phyloP scores from a whole-genome alignment of 2,888 invertebrate species.

The Incurvaria masculella region DNA sequence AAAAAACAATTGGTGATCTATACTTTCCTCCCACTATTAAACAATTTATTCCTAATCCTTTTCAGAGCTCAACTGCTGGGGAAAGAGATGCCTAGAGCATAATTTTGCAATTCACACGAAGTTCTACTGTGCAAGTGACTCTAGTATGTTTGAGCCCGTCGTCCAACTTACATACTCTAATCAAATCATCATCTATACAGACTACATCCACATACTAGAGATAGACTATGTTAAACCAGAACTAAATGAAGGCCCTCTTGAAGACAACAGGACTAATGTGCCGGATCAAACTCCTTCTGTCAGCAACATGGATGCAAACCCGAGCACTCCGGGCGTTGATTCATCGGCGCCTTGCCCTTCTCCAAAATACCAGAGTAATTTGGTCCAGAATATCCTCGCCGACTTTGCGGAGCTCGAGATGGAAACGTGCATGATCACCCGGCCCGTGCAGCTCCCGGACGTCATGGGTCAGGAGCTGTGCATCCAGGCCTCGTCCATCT shows the following conservation, averaged over 20 bases:
- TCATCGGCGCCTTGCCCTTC: constrained; percentile 48
- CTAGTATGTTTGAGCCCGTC: constrained; percentile 70
- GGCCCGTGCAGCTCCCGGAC: constrained; percentile 42
- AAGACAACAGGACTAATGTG: constrained; percentile 31
- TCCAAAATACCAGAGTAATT: constrained; percentile 51
- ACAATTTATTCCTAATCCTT: constrained; percentile 7
- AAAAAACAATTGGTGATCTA: background rate
- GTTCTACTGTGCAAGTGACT: constrained; percentile 85
- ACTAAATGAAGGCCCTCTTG: constrained; percentile 26
- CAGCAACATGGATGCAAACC: constrained; percentile 32
- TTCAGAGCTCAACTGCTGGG: constrained; percentile 55
- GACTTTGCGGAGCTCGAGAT: constrained; percentile 62
- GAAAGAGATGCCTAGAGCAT: constrained; percentile 78
- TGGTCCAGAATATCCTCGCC: constrained; percentile 59
- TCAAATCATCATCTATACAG: constrained; percentile 79
- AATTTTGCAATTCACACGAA: constrained; percentile 91
- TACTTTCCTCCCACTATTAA: background rate
- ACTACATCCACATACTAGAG: constrained; percentile 79
- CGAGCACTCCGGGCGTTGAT: constrained; percentile 37
- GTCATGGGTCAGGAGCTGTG: constrained; percentile 49
- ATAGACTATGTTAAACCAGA: constrained; percentile 52
- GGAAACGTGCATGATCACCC: constrained; percentile 44
- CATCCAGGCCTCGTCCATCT: constrained; percentile 45
- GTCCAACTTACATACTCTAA: constrained; percentile 68
- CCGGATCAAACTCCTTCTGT: constrained; percentile 4